Evolutionary conservation across 2,797 vertebrate species (phyloP), one percentile per base, ranked within the genome.

Genomic region (Silurus lanzhouensis): DNA sequence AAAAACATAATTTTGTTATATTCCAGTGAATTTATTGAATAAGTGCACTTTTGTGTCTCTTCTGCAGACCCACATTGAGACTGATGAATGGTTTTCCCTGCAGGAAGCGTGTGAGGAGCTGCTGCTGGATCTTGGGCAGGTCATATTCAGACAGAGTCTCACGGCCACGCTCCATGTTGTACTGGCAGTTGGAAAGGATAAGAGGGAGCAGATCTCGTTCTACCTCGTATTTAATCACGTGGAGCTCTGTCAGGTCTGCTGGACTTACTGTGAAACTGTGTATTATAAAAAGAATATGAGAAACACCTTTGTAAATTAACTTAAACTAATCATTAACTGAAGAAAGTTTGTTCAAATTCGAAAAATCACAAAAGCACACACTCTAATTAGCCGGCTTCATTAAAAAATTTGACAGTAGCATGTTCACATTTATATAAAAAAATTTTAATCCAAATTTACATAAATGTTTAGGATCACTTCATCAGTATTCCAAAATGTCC

Each of bases 141-240:
- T 99, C 96, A 0, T 97, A 96, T 71, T 98, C 96, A 38, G 96
- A 95, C 84, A 96, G 31, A 0, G 95, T 95, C 90, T 97, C 95
- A 84, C 94, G 93, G 64, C 97, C 98, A 15, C 92, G 95, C 91
- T 97, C 96, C 81, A 99, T 94, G 78, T 93, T 96, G 93, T 99
- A 99, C 92, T 99, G 98, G 88, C 96, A 97, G 94, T 97, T 97
- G 90, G 97, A 96, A 55, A 98, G 92, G 84, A 99, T 92, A 89
- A 99, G 93, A 0, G 98, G 97, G 84, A 95, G 93, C 89, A 99
- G 87, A 90, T 99, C 98, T 58, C 92, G 95, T 85, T 97, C 96
- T 22, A 95, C 86, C 74, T 99, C 97, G 0, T 99, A 99, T 19
- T 93, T 96, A 87, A 99, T 96, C 88, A 99, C 92, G 0, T 99